Evolutionary conservation across 2,113 vertebrate genomes (phyloP).

Genomic region (Lipophrys pholis): DNA sequence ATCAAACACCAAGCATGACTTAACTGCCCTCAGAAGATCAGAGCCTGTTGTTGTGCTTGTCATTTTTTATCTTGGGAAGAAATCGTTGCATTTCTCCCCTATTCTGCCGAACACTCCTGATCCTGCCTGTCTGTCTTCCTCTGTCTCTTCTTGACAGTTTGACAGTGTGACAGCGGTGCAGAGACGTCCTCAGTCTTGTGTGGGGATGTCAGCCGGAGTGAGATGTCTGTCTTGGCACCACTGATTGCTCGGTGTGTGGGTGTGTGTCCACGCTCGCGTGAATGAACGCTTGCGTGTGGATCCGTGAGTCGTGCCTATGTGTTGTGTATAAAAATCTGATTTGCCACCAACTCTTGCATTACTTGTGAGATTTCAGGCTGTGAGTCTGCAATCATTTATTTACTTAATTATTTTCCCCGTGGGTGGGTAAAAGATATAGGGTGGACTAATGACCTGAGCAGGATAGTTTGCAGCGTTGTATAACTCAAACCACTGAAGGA

Average conservation of each 20-base stretch:
- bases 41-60: conserved; percentile 57
- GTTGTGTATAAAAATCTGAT: conserved; percentile 19
- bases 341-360: background rate
- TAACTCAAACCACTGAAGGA: background rate
- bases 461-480: background rate
- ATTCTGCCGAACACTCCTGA: conserved; percentile 57
- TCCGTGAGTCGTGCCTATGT: conserved; percentile 17
- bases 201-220: conserved; percentile 73
- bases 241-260: conserved; percentile 69
- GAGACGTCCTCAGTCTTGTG: conserved; percentile 64
- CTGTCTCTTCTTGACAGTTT: conserved; percentile 72
- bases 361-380: background rate
- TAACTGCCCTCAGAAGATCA: conserved; percentile 55
- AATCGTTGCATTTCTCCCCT: conserved; percentile 62
- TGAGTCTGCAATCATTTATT: conserved; percentile 12
- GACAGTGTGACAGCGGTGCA: conserved; percentile 73
- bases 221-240: conserved; percentile 71
- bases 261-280: conserved; percentile 56
- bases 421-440: background rate
- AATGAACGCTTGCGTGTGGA: conserved; percentile 23
- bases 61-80: conserved; percentile 66
- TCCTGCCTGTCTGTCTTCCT: conserved; percentile 68
- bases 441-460: background rate
- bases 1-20: conserved; percentile 59
- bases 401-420: background rate